Base-by-base conservation (phyloP, 2,888 invertebrate genomes). In the Brenthis daphne region DNA sequence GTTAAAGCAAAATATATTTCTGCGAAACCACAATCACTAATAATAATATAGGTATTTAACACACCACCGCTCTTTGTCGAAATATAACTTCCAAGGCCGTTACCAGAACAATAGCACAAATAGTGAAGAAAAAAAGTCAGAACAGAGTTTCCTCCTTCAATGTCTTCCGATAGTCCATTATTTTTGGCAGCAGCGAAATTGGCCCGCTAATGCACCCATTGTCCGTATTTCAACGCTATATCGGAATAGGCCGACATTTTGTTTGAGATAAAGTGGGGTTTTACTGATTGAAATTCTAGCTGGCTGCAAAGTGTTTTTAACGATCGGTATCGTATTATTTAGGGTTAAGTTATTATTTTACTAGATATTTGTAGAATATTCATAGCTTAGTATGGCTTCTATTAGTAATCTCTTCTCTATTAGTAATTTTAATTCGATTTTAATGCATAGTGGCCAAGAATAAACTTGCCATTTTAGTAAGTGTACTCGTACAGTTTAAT, bases 131-230 rank as follows among this genome's bases (percentile, higher is more conserved):
- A 63, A 63, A 67, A 61, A 70, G 68, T 70, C 63, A 68, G 64
- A 64, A 68, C 43, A 53, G 43, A 50, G 66, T 51, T 64, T 68
- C 68, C 70, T 65, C 65, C 70, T 66, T 66, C 68, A 64, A 67
- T 73, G 66, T 71, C 71, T 72, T 72, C 68, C 70, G 65, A 68
- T 69, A 65, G 72, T 68, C 74, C 75, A 77, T 76, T 77, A 75
- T 73, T 76, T 74, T 77, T 72, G 76, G 75, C 73, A 78, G 73
- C 70, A 66, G 72, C 69, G 74, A 80, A 82, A 80, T 80, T 77
- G 72, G 73, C 70, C 70, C 76, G 74, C 77, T 82, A 82, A 82
- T 82, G 82, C 77, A 80, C 75, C 81, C 75, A 78, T 82, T 82
- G 82, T 82, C 76, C 77, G 77, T 73, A 74, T 77, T 77, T 78